Base-by-base conservation (phyloP, 2,888 invertebrate species). In the Mystacides longicornis region DNA sequence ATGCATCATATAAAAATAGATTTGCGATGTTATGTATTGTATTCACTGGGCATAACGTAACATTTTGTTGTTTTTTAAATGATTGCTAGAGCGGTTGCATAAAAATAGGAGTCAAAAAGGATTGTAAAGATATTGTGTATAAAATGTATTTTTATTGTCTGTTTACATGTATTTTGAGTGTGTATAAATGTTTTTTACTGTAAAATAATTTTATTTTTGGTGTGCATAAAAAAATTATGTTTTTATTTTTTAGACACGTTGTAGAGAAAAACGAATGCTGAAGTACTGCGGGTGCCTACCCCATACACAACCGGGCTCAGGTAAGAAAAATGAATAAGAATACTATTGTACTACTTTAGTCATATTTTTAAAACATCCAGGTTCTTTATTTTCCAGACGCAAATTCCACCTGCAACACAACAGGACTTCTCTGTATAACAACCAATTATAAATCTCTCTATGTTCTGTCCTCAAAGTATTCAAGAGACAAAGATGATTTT, bases 211-310 rank as follows among this genome's bases (percentile, higher is more conserved):
- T n/a, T n/a, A n/a, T n/a, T n/a, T n/a, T n/a, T n/a, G n/a, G n/a
- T n/a, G n/a, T n/a, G n/a, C n/a, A n/a, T n/a, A n/a, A n/a, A n/a
- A n/a, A n/a, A n/a, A n/a, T n/a, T n/a, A n/a, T n/a, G n/a, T n/a
- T n/a, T n/a, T n/a, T n/a, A 4, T 16, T 45, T 54, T 53, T 9
- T 19, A 54, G 50, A 50, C 50, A 14, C 18, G 14, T 1, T 54
- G 54, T 18, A 20, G 50, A 3, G 21, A 54, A 14, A 54, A 45
- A 16, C 2, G 16, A 3, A 33, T 50, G 50, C 18, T 31, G 27
- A 19, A 50, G 16, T 4, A 45, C 11, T 54, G 50, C 22, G 45
- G 27, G 16, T 54, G 50, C 31, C 16, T 54, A 23, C 54, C 50
- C 7, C 54, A 54, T 23, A 21, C n/a, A 5, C 50, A 50, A 11